These are phyloP conservation scores for Leptopilina clavipes DNA, from an alignment of 1,140 invertebrate species.

Conservation along the genomic window DNA sequence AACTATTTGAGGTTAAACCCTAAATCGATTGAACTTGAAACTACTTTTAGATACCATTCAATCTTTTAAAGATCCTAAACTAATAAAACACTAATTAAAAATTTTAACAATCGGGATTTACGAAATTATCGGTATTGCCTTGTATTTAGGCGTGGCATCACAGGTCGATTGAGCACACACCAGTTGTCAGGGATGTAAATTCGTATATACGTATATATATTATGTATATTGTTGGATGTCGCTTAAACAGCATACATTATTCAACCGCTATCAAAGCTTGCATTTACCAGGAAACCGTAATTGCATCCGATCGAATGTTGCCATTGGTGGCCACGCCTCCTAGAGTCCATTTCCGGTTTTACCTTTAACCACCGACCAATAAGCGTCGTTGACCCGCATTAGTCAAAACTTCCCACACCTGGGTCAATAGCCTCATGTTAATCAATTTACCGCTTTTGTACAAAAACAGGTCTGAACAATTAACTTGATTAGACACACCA, in stretches of 20 bases:
- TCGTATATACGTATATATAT: background rate
- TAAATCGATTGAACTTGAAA: too few relatives aligned
- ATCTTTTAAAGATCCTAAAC: too few relatives aligned
- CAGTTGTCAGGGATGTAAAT: conserved; percentile 10
- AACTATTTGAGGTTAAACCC: too few relatives aligned
- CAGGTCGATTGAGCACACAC: background rate
- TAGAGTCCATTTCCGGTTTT: conserved; percentile 57
- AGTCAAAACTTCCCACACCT: conserved; percentile 53
- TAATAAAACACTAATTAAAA: too few relatives aligned
- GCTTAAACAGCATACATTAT: conserved; percentile 57
- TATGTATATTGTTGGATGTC: conserved; percentile 28
- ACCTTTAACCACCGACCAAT: conserved; percentile 58
- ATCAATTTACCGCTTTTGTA: conserved; percentile 42
- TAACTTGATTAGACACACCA: conserved; percentile 17
- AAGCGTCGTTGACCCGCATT: conserved; percentile 54
- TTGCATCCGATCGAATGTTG: conserved; percentile 57
- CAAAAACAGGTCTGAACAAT: conserved; percentile 34
- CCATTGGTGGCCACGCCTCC: conserved; percentile 53
- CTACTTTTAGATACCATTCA: too few relatives aligned
- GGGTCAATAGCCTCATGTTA: conserved; percentile 47
- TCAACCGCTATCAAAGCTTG: conserved; percentile 50
- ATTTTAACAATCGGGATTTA: background rate
- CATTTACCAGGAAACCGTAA: conserved; percentile 54
- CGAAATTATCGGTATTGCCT: background rate
- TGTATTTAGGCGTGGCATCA: background rate